Conservation (phyloP, 1,140 invertebrate genomes). For the Aricia agestis region DNA sequence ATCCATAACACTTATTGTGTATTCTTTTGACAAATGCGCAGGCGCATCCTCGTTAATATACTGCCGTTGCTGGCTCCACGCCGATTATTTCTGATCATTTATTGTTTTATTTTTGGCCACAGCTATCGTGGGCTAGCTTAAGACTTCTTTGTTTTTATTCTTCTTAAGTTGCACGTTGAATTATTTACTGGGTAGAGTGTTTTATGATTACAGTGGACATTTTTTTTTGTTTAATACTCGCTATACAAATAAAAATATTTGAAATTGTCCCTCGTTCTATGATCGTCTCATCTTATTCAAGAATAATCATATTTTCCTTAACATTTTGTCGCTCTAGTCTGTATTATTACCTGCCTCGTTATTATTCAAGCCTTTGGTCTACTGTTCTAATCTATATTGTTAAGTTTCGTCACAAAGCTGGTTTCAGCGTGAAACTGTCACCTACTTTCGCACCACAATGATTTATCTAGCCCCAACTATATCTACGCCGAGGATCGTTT, state of each 20-base stretch:
- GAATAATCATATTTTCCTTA: neutral
- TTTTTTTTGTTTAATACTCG: neutral
- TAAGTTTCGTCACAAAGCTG: neutral
- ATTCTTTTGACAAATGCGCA: constrained; percentile 62
- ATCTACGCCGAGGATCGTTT: neutral
- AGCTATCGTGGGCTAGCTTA: constrained; percentile 17
- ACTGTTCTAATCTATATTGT: no score
- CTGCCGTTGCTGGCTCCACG: constrained; percentile 32
- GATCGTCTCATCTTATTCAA: neutral
- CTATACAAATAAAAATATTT: neutral
- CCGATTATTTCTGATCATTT: constrained; percentile 47
- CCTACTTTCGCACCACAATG: neutral
- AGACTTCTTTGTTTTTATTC: constrained; percentile 18
- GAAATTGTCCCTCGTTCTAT: neutral
- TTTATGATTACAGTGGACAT: constrained; percentile 2
- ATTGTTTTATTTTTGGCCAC: constrained; percentile 39
- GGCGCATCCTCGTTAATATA: constrained; percentile 50
- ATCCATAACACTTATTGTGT: constrained; percentile 65
- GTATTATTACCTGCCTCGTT: no score
- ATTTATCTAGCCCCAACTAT: neutral
- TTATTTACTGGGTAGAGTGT: neutral
- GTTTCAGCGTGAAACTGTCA: neutral
- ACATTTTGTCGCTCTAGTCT: no score
- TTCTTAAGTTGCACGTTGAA: constrained; percentile 16
- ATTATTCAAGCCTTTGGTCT: no score